Base-by-base conservation (phyloP, 2,888 invertebrate genomes). In the Thereva nobilitata region DNA sequence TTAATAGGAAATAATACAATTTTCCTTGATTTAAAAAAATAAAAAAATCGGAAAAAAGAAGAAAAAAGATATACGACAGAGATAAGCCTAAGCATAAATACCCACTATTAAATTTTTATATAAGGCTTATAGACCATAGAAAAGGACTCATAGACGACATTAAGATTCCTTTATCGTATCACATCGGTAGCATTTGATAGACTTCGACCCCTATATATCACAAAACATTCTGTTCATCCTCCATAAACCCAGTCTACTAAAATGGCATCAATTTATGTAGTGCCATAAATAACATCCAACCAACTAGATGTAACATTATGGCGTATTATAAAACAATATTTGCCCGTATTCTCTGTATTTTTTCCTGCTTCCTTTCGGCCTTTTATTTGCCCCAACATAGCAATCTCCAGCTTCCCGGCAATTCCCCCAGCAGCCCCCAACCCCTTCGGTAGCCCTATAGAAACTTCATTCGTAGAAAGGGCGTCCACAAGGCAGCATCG, bases 281-380 rank as follows among this genome's bases (percentile, higher is more conserved):
- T 68, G 66, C 66, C 66, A 68, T 68, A 68, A 68, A 68, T 66
- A 68, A 66, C 63, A 68, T 68, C 66, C 66, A 68, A 52, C 64
- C 68, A 57, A 66, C 68, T 68, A 68, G 68, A 68, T 68, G 66
- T 68, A 66, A 68, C 68, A 68, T 68, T 66, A 68, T 66, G 68
- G 68, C 55, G 63, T 68, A 66, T 68, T 68, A 68, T 68, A 68
- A 68, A 68, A 68, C 68, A 68, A 68, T 66, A 68, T 68, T 68
- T 68, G 66, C 63, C 66, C 55, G 56, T 55, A 61, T 63, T 64
- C 52, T 45, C 23, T 23, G 23, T 23, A 23, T 23, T 23, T 23
- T 23, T 23, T 23, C 1, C 23, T 23, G 23, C 23, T 23, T 23
- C 23, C 65, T 53, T 65, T 55, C 55, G 55, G 65, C 50, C 50